phyloP scores from a whole-genome alignment of 2,888 invertebrate species.

The Anthophora plumipes region DNA sequence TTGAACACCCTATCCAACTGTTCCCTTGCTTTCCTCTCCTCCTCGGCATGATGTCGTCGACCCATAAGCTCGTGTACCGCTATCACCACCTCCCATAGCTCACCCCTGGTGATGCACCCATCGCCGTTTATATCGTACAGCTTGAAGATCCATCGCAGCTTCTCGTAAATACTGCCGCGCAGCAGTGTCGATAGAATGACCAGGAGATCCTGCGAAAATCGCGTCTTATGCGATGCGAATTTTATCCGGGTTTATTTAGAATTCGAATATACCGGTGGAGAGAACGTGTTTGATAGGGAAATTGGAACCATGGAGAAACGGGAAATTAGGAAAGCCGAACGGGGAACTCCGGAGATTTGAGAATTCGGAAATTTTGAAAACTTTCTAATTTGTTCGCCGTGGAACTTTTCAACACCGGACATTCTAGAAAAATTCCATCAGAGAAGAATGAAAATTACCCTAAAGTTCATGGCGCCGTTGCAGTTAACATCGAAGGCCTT shows the following conservation, averaged over 20 bases:
- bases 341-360: too few species aligned
- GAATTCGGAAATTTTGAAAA: background rate
- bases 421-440: too few species aligned
- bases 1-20: conserved; percentile 95
- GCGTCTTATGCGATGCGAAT: background rate
- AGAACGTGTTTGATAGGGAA: background rate
- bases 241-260: background rate
- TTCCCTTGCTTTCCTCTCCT: conserved; percentile 93
- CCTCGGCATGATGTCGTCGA: conserved; percentile 90
- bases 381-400: background rate
- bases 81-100: conserved; percentile 94
- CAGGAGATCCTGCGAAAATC: conserved; percentile 92
- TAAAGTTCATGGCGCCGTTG: conserved; percentile 98
- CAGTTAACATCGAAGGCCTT: conserved; percentile 99
- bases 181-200: conserved; percentile 96
- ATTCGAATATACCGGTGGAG: background rate
- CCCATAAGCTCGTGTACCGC: conserved; percentile 97
- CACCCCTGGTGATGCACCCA: conserved; percentile 96
- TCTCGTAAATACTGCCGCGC: conserved; percentile 96
- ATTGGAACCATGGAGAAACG: too few species aligned
- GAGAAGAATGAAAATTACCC: conserved; percentile 89
- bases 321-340: too few species aligned
- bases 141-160: conserved; percentile 98
- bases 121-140: conserved; percentile 98
- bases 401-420: too few species aligned